phyloP scores from a whole-genome alignment of 2,888 invertebrate genomes.

The Hoplodrina ambigua region DNA sequence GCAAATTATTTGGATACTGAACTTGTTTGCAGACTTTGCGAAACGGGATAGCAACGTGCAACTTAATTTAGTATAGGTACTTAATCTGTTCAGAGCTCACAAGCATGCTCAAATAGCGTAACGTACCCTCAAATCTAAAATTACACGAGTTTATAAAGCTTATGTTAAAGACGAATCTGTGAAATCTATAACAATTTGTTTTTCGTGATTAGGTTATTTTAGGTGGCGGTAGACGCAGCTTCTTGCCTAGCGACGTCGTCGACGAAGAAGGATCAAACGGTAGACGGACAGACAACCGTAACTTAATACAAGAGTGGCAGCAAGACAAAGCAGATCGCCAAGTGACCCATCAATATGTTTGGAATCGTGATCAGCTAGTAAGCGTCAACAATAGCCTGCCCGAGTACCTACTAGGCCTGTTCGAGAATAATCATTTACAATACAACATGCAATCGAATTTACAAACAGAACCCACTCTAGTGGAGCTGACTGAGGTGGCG shows the following conservation, averaged over 20 bases:
- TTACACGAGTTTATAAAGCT: neutral
- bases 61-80: too few relatives aligned
- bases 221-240: constrained; percentile 93
- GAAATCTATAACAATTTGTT: too few relatives aligned
- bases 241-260: constrained; percentile 86
- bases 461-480: constrained; percentile 91
- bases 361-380: constrained; percentile 90
- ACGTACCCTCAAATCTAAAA: too few relatives aligned
- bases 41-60: too few relatives aligned
- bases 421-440: constrained; percentile 90
- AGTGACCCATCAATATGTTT: constrained; percentile 86
- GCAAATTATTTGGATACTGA: too few relatives aligned
- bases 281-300: constrained; percentile 89
- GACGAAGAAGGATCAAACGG: constrained; percentile 88
- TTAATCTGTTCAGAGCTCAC: too few relatives aligned
- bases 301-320: constrained; percentile 93
- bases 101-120: too few relatives aligned
- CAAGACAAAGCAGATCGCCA: constrained; percentile 78
- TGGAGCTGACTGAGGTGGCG: constrained; percentile 88
- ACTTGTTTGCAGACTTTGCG: too few relatives aligned
- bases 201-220: constrained; percentile 90
- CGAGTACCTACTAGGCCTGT: constrained; percentile 91
- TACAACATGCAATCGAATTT: constrained; percentile 91
- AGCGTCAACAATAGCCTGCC: constrained; percentile 82
- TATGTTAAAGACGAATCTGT: neutral